Evolutionary conservation across 2,113 vertebrate species (phyloP), one percentile per base, ranked within the genome.

Genomic region (Trogon surrucura): DNA sequence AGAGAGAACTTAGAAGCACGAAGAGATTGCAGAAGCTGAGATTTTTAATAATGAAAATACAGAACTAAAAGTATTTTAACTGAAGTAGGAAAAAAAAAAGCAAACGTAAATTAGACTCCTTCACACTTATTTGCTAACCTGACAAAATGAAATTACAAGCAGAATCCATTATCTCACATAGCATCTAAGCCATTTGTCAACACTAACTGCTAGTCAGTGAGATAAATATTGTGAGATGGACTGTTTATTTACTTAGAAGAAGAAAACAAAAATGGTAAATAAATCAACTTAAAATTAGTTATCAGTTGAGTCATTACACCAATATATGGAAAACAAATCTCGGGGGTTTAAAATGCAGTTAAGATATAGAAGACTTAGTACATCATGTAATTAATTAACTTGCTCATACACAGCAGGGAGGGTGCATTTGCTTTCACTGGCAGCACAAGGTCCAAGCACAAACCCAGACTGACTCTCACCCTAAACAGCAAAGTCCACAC

Each of bases 1-100:
- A 0, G 30, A 82, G 36, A 70, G 18, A 79, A 75, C 17, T 81
- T 16, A 13, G 1, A 72, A 57, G 27, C 0, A 0, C 20, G 21
- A 62, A 66, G 41, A 72, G 27, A 25, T 9, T 38, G 13, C 2
- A 70, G 27, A 54, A 72, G 11, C 10, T 66, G 50, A 71, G 10
- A 54, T 45, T 57, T 71, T 87, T 60, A 17, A 53, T 53, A 10
- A 53, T 34, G 12, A 88, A 41, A 84, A 77, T 64, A 78, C 2
- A 74, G 25, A 86, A 75, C 17, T 58, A 66, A 85, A 51, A 82
- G 41, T 2, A 69, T 62, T 90, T 82, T 66, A 64, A 36, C 5
- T 48, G 10, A 87, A 71, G 79, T 9, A 16, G 0, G n/a, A 11
- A 74, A 51, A 51, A 50, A 50, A 19, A 26, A 44, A 48, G 9